Percentiles rank a stretch among this genome's conserved stretches.
phyloP scores from a whole-genome alignment of 1,140 invertebrate genomes.

The Brachionus manjavacas region DNA sequence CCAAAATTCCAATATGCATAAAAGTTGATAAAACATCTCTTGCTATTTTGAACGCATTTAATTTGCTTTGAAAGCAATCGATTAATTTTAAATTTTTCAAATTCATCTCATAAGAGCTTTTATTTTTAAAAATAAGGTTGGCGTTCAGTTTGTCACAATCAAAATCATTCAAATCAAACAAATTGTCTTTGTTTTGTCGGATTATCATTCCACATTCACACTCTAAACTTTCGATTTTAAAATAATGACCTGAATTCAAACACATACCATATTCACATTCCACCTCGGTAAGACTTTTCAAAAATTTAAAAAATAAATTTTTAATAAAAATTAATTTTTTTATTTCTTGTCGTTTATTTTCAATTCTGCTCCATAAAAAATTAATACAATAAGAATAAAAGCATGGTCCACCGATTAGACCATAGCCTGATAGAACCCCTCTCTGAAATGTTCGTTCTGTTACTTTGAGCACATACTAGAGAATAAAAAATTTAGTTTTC shows the following conservation, averaged over 20 bases:
- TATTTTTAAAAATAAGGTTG: background rate
- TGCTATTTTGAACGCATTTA: background rate
- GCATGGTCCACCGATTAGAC: conserved; percentile 26
- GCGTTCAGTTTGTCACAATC: background rate
- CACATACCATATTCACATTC: background rate
- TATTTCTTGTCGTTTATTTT: background rate
- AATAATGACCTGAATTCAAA: background rate
- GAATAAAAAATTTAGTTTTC: background rate
- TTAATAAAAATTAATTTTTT: background rate
- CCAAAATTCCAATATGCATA: background rate
- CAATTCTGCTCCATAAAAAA: background rate
- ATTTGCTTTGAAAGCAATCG: conserved; percentile 7
- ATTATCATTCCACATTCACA: background rate
- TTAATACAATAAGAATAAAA: background rate
- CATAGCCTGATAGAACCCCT: background rate
- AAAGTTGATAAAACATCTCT: conserved; percentile 32
- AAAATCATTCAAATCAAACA: background rate
- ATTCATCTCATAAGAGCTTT: background rate
- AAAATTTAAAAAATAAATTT: background rate
- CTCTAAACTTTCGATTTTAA: background rate
- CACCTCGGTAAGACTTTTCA: background rate
- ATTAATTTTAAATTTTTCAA: conserved; percentile 20
- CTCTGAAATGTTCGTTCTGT: background rate
- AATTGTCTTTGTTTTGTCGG: background rate
- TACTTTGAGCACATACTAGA: conserved; percentile 17